Base-by-base conservation (phyloP, 1,140 invertebrate species). In the Archegozetes longisetosus region DNA sequence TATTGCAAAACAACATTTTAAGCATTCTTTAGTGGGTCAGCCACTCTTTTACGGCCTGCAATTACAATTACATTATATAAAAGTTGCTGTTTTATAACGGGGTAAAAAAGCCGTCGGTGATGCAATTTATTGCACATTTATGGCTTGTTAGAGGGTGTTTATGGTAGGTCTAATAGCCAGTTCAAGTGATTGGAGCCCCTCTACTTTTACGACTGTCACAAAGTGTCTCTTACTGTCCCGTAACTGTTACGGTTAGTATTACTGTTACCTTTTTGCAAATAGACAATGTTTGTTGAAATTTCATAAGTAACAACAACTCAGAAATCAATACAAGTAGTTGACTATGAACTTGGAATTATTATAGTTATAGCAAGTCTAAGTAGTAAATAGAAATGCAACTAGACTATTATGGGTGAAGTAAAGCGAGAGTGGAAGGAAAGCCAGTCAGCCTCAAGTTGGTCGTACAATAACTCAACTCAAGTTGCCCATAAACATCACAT, bases 41-140 rank as follows among this genome's bases (percentile, higher is more conserved):
- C 20, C 22, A 52, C 50, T 23, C 50, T 52, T 28, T 52, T 28
- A 25, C 20, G 50, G 14, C 50, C 50, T 25, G 27, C 14, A 52
- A 28, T 28, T 28, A 52, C 22, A 52, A 40, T 40, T 9, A 40
- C 32, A 40, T 40, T 40, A 40, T 40, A 40, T 40, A 40, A 40
- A 40, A 40, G 32, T 40, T 40, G 17, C 6, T 40, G 32, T 17
- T 52, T 28, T 52, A 52, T 28, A 28, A 52, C 50, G 50, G 27
- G 50, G 50, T 28, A 52, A 52, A 52, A 47, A n/a, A n/a, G 6
- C 27, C n/a, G 52, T 17, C 52, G n/a, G 28, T 57, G 55, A 57
- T 57, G 55, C 55, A 57, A 57, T 57, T 57, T 57, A 57, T 57
- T 57, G 55, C 32, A 29, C 55, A 57, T 57, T 57, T 57, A 57